phyloP scores from a whole-genome alignment of 2,888 invertebrate genomes.

The Taphrorychus bicolor region DNA sequence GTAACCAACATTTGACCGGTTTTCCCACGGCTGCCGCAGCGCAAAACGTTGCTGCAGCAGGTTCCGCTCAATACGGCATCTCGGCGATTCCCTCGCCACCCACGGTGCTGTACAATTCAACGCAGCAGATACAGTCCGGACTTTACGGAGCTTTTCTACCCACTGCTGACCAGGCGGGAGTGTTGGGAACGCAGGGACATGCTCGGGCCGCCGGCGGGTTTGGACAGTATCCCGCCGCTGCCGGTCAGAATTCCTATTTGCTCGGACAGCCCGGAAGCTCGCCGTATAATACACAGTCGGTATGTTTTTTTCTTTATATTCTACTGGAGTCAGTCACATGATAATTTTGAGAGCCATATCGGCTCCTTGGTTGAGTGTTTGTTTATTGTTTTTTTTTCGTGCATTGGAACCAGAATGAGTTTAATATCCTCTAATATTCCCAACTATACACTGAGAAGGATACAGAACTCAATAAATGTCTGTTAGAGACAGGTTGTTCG shows the following conservation, averaged over 20 bases:
- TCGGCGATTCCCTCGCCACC: slow-evolving; percentile 88
- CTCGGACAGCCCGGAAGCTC: slow-evolving; percentile 69
- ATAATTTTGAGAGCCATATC: too few species aligned
- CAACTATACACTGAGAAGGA: too few species aligned
- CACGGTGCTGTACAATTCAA: slow-evolving; percentile 83
- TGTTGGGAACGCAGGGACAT: slow-evolving; percentile 72
- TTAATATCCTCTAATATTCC: too few species aligned
- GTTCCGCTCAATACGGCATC: slow-evolving; percentile 74
- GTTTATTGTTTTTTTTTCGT: too few species aligned
- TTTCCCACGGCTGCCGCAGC: slow-evolving; percentile 72
- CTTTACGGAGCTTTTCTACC: slow-evolving; percentile 79
- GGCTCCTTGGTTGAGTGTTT: too few species aligned
- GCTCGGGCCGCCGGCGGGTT: slow-evolving; percentile 66
- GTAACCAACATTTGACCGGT: slow-evolving; percentile 69
- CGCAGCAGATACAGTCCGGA: slow-evolving; percentile 72
- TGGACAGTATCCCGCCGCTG: slow-evolving; percentile 71
- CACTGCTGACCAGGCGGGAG: slow-evolving; percentile 64
- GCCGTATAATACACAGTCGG: slow-evolving; percentile 66
- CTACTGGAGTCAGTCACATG: too few species aligned
- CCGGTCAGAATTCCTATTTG: slow-evolving; percentile 53
- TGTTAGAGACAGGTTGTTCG: too few species aligned
- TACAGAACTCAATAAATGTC: too few species aligned
- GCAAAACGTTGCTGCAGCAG: slow-evolving; percentile 63
- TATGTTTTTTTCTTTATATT: slow-evolving; percentile 10
- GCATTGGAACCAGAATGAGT: too few species aligned